Base-by-base conservation (phyloP, 92 coral and sea anemone genomes). In the Epizoanthus rinbou region DNA sequence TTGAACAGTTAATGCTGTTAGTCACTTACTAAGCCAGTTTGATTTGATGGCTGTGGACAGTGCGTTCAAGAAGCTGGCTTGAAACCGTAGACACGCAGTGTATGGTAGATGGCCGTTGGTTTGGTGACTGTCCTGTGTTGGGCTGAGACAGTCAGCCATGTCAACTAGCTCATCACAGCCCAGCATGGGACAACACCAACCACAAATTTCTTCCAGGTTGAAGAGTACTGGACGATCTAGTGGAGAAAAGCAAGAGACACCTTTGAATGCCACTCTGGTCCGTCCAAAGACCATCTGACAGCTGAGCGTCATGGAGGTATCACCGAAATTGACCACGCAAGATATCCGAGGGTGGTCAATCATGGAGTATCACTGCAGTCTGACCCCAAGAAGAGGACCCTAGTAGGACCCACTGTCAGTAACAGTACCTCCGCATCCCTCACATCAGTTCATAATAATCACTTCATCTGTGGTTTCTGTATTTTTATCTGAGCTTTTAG, bases 141-240 rank as follows among this genome's bases (percentile, higher is more conserved):
- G 82, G 69, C 57, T 76, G 53, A 76, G 67, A 76, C 69, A 19
- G 64, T 67, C 23, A 21, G 50, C 54, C 54, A 50, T 50, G 15
- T 10, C 54, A 21, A 67, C 43, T 67, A 41, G 11, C 73, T 33
- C 64, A 5, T 13, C 23, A 23, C 21, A 58, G 81, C 69, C 57
- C 69, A 58, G 43, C 69, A 58, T 76, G 57, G 82, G 57, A 76
- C 69, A 19, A 37, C 21, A 78, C 39, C 72, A 78, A 62, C 66
- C 52, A 78, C 71, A 52, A 69, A 31, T 78, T 45, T 62, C 71
- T 78, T 78, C 28, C 52, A 78, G 82, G 82, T 78, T 78, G 82
- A 78, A 39, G 71, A 78, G 41, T 78, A 78, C 15, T 78, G 82
- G 82, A 63, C 71, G 8, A n/a, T 63, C 50, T 78, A 69, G 62